phyloP scores from a whole-genome alignment of 2,797 vertebrate genomes.

The Liasis olivaceus region DNA sequence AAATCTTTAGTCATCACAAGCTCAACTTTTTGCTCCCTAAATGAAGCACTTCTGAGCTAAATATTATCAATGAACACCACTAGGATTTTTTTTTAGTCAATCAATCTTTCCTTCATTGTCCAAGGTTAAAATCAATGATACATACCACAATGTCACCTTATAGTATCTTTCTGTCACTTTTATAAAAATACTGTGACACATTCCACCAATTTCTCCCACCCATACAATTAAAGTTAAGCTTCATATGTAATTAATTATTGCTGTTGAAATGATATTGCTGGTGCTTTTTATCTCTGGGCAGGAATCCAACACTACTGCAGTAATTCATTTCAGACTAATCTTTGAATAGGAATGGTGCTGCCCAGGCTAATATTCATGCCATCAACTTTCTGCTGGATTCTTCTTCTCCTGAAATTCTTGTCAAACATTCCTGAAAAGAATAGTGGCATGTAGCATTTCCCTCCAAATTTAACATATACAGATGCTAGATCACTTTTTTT shows the following conservation, averaged over 20 bases:
- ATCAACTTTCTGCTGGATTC: not conserved
- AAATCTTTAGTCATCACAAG: not conserved
- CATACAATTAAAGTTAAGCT: constrained; percentile 22
- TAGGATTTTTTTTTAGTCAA: not conserved
- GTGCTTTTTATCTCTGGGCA: constrained; percentile 17
- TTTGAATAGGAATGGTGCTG: not conserved
- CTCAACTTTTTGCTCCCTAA: not conserved
- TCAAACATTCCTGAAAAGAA: not conserved
- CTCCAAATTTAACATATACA: not conserved
- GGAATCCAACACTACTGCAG: constrained; percentile 6
- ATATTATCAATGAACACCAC: not conserved
- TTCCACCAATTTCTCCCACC: constrained; percentile 16
- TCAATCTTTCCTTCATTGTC: not conserved
- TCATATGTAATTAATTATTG: constrained; percentile 25
- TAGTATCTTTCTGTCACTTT: not conserved
- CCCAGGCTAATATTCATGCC: constrained; percentile 8
- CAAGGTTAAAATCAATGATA: not conserved
- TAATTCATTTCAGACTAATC: constrained; percentile 20
- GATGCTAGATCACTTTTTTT: not conserved
- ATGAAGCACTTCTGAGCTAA: not conserved
- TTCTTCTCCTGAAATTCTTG: not conserved
- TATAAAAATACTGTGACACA: not conserved
- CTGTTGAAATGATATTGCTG: constrained; percentile 13
- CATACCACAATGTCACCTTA: not conserved
- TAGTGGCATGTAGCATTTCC: not conserved